These are phyloP conservation scores for Austrolebias charrua DNA, from an alignment of 2,797 vertebrate species.

Conservation along the genomic window DNA sequence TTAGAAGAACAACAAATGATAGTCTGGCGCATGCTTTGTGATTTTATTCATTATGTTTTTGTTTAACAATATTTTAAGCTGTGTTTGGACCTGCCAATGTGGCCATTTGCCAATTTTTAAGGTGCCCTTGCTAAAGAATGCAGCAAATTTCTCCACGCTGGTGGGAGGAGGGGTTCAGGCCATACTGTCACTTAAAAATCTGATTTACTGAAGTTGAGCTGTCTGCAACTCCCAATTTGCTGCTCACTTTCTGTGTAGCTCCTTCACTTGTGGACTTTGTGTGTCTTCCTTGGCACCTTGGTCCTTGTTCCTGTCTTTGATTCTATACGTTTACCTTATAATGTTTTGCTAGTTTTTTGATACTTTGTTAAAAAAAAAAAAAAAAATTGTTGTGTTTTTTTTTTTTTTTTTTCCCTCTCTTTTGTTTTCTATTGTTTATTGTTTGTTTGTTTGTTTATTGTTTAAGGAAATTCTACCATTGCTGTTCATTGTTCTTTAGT, in stretches of 20 bases:
- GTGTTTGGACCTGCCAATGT: slow-evolving; percentile 31
- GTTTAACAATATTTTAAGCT: slow-evolving; percentile 27
- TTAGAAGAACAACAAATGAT: too few species aligned
- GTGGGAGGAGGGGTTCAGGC: slow-evolving; percentile 31
- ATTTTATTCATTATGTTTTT: slow-evolving; percentile 21
- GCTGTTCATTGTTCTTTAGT: too few species aligned
- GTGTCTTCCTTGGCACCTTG: slow-evolving; percentile 11
- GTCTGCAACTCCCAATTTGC: slow-evolving; percentile 51
- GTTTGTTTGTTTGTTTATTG: too few species aligned
- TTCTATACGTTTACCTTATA: too few species aligned
- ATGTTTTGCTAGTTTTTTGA: too few species aligned
- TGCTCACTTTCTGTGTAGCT: slow-evolving; percentile 14
- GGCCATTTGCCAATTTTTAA: slow-evolving; percentile 64
- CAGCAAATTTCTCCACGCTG: slow-evolving; percentile 44
- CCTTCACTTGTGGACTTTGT: slow-evolving; percentile 5
- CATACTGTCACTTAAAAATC: slow-evolving; percentile 54
- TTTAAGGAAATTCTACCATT: too few species aligned
- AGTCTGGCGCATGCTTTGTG: slow-evolving; percentile 5
- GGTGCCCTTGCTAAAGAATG: slow-evolving; percentile 66
- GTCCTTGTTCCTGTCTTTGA: too few species aligned
- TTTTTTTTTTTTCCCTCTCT: too few species aligned
- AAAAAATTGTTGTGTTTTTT: too few species aligned
- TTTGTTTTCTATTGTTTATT: too few species aligned
- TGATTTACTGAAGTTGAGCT: slow-evolving; percentile 59
- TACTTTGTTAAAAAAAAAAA: too few species aligned